Base-by-base conservation (phyloP, 2,797 vertebrate genomes). In the Sebastiscus tertius region DNA sequence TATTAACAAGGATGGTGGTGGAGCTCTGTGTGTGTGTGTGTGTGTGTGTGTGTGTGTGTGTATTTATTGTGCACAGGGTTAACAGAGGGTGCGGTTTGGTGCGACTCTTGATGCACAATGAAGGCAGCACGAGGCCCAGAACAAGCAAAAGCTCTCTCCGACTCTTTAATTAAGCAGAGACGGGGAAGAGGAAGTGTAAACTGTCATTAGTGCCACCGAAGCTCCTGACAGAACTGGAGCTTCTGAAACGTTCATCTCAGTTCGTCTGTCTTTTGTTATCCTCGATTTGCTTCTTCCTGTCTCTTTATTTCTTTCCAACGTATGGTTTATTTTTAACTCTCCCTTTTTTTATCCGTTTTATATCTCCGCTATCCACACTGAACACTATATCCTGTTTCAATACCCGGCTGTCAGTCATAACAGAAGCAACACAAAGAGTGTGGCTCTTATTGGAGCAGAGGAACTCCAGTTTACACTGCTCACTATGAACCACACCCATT, bases 61-160 rank as follows among this genome's bases (percentile, higher is more conserved):
- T 65, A 3, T 34, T 54, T 33, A n/a, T 8, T 54, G 54, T 29
- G 42, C 33, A 16, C 20, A 12, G 3, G 20, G n/a, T n/a, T 20
- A 46, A 69, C 62, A 55, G 22, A 42, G 46, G 42, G n/a, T 26
- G 73, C 1, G 42, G 46, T 49, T 65, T 36, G 3, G 22, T 62
- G 31, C 34, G 49, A 77, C 4, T 60, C 13, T 7, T 54, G 33
- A 84, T 74, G 74, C 58, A 79, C 73, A 88, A 42, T 79, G 84
- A 87, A 86, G 65, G 69, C 49, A 39, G 27, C 62, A 12, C 11
- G 2, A 75, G 46, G 29, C 33, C 42, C 18, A 42, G 72, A 88
- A 90, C 89, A 87, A 78, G 86, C 71, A 86, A 87, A 92, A 80
- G 82, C 87, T 92, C 78, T 89, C 72, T 16, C 13, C 0, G 5